Evolutionary conservation across 2,797 vertebrate species (phyloP).

Genomic region (Margarornis squamiger): DNA sequence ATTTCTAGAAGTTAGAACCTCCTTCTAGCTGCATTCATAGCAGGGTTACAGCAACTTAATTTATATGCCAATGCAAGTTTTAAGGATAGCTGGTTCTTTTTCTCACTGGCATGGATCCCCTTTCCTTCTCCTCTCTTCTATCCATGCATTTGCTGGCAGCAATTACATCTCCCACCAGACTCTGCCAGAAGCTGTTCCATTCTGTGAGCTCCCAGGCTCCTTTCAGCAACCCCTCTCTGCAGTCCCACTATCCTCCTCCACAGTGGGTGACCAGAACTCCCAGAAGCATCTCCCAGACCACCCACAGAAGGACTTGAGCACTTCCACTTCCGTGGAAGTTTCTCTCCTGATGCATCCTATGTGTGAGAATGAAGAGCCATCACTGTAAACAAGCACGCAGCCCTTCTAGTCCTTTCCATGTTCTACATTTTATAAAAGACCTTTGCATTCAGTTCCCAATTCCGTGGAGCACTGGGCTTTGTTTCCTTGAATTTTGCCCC

Average conservation of each 20-base stretch:
- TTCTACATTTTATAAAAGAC: not conserved
- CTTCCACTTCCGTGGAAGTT: not conserved
- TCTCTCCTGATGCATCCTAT: not conserved
- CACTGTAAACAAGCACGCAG: not conserved
- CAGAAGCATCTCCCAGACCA: not conserved
- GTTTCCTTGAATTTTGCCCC: not conserved
- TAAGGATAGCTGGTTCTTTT: not conserved
- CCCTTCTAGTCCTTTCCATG: not conserved
- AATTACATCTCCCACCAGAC: not conserved
- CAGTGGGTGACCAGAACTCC: not conserved
- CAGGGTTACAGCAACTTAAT: not conserved
- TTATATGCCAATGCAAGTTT: not conserved
- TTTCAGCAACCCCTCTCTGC: not conserved
- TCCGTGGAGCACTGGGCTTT: not conserved
- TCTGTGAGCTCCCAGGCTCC: not conserved
- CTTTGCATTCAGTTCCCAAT: not conserved
- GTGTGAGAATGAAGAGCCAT: not conserved
- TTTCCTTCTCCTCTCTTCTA: not conserved
- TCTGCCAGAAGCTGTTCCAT: not conserved
- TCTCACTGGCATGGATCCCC: not conserved
- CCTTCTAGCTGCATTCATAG: not conserved
- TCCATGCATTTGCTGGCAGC: not conserved
- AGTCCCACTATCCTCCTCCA: not conserved
- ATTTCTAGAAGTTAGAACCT: not conserved
- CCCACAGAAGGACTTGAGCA: not conserved